These are phyloP conservation scores for Xenotilapia flavipinnis DNA, from an alignment of 2,113 vertebrate genomes.

Conservation along the genomic window DNA sequence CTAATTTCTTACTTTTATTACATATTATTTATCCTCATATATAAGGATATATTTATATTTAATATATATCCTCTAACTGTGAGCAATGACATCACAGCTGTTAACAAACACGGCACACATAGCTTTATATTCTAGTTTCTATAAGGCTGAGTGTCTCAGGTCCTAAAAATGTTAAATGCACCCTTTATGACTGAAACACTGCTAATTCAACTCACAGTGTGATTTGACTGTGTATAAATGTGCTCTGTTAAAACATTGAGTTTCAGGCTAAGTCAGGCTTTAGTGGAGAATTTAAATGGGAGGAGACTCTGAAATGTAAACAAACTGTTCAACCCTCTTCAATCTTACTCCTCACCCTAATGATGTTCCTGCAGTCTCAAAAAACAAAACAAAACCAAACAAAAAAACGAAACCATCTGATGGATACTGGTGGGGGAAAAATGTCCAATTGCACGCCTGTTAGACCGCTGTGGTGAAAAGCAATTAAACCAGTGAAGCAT, in stretches of 20 bases:
- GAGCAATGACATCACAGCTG: not conserved
- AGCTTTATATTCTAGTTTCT: not conserved
- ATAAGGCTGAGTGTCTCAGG: not conserved
- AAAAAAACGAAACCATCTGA: not conserved
- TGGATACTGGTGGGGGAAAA: not conserved
- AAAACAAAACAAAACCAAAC: not conserved
- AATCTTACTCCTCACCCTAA: not conserved
- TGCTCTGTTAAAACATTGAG: not conserved
- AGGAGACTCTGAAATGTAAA: not conserved
- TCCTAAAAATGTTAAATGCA: not conserved
- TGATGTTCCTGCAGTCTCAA: not conserved
- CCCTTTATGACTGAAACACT: not conserved
- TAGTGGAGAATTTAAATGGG: not conserved
- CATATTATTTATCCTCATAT: not conserved
- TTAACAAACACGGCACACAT: not conserved
- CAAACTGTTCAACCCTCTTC: not conserved
- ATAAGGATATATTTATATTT: not conserved
- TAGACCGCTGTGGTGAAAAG: not conserved
- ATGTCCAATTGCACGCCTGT: not conserved
- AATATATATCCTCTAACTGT: not conserved
- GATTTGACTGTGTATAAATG: accelerated
- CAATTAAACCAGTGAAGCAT: not conserved
- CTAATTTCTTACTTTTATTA: not conserved
- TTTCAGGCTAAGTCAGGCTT: not conserved
- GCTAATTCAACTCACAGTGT: not conserved